Percentiles rank a stretch among this genome's conserved stretches.
Conservation (phyloP, 2,113 vertebrate genomes). For the Gymnocephalus cernua region DNA sequence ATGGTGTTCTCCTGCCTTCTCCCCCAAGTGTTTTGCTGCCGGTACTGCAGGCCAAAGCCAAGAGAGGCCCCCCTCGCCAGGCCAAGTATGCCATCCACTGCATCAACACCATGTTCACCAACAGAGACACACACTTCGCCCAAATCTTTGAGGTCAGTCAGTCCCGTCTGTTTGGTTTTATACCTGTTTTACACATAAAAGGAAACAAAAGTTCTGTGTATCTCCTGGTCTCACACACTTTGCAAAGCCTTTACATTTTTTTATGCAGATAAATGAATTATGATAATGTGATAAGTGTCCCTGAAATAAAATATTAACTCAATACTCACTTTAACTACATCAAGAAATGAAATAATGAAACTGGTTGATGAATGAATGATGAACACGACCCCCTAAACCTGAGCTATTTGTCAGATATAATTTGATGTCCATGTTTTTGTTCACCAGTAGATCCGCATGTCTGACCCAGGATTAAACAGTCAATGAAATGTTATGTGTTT, state of each 20-base stretch:
- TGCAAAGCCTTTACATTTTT: neutral
- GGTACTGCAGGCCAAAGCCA: conserved; percentile 97
- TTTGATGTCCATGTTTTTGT: neutral
- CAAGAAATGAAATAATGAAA: neutral
- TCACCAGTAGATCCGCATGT: neutral
- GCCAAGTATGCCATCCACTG: conserved; percentile 99
- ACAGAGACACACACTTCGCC: conserved; percentile 98
- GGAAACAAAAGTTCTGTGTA: neutral
- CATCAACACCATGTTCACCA: conserved; percentile 98
- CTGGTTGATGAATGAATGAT: neutral
- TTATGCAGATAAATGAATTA: neutral
- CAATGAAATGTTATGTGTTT: neutral
- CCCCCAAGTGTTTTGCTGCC: conserved; percentile 92
- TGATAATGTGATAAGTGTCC: neutral
- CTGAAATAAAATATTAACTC: neutral
- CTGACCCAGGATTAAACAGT: neutral
- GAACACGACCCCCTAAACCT: neutral
- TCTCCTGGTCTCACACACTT: neutral
- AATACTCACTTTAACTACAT: neutral
- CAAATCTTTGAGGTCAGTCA: conserved; percentile 97
- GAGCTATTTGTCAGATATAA: neutral
- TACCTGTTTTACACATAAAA: neutral
- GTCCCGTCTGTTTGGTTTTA: neutral
- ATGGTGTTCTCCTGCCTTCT: conserved; percentile 34
- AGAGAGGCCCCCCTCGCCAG: conserved; percentile 95